Conservation (phyloP, 2,113 vertebrate genomes). For the Rhombomys opimus region DNA sequence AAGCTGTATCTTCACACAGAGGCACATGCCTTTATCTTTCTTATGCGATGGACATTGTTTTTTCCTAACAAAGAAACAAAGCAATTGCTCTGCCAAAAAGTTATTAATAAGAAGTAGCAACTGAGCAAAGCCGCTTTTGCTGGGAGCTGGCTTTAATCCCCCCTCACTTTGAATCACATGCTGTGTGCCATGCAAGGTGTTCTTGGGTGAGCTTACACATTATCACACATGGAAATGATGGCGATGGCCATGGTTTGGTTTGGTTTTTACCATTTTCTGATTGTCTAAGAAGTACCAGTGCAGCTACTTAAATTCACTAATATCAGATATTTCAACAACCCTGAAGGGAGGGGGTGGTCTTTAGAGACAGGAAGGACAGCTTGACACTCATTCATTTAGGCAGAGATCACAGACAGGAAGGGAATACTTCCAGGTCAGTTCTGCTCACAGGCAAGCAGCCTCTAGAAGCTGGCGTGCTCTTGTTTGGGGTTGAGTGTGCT, state of each 20-base stretch:
- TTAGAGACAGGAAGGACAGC: neutral
- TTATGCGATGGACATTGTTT: neutral
- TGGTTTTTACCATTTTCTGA: neutral
- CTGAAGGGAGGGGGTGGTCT: neutral
- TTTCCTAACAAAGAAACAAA: constrained; percentile 38
- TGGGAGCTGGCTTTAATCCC: neutral
- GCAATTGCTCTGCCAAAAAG: neutral
- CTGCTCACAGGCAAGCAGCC: neutral
- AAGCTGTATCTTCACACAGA: constrained; percentile 19
- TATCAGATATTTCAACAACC: neutral
- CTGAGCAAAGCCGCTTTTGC: neutral
- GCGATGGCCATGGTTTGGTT: neutral
- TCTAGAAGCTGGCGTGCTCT: neutral
- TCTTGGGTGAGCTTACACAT: neutral
- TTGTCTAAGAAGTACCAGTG: neutral
- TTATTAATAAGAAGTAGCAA: neutral
- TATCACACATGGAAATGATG: neutral
- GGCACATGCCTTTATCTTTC: constrained; percentile 23
- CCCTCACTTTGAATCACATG: neutral
- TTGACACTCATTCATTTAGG: neutral
- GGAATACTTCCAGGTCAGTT: neutral
- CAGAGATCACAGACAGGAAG: neutral
- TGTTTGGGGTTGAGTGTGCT: neutral
- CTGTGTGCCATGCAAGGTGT: neutral
- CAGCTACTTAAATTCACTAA: neutral